Percentiles rank a stretch among this genome's conserved stretches.
Evolutionary conservation across 35 echinoderm and acorn worm species (phyloP).

Genomic region (Apostichopus parvimensis): DNA sequence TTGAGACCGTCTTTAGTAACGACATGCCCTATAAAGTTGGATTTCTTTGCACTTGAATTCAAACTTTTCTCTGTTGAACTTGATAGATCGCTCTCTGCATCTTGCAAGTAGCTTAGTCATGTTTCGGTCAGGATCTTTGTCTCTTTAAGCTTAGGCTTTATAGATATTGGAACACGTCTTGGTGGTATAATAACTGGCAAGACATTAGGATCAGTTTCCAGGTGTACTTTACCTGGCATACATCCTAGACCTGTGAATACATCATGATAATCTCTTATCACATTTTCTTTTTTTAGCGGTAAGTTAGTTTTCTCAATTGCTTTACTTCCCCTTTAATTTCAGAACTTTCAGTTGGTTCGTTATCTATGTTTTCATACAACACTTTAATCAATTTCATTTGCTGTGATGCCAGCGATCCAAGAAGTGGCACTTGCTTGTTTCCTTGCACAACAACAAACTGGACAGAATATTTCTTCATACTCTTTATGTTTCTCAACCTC

Average conservation of each 20-base stretch:
- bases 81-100: no score
- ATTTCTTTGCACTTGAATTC: no score
- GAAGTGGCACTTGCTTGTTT: conserved; percentile 37
- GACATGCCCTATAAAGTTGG: no score
- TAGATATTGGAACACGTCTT: no score
- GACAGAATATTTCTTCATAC: conserved; percentile 21
- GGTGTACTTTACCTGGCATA: conserved; percentile 46
- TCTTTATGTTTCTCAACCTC: conserved; percentile 42
- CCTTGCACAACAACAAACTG: conserved; percentile 38
- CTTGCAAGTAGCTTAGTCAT: no score
- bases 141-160: no score
- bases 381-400: conserved; percentile 66
- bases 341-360: background rate
- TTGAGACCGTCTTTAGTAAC: no score
- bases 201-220: no score
- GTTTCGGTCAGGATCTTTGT: no score
- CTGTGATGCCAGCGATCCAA: conserved; percentile 53
- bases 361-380: conserved; percentile 45
- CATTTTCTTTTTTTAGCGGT: background rate
- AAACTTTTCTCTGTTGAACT: no score
- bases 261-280: conserved; percentile 28
- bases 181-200: no score
- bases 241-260: conserved; percentile 60
- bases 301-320: background rate
- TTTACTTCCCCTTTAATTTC: background rate